phyloP scores from a whole-genome alignment of 2,888 invertebrate genomes.

The Loripinus fragilis region DNA sequence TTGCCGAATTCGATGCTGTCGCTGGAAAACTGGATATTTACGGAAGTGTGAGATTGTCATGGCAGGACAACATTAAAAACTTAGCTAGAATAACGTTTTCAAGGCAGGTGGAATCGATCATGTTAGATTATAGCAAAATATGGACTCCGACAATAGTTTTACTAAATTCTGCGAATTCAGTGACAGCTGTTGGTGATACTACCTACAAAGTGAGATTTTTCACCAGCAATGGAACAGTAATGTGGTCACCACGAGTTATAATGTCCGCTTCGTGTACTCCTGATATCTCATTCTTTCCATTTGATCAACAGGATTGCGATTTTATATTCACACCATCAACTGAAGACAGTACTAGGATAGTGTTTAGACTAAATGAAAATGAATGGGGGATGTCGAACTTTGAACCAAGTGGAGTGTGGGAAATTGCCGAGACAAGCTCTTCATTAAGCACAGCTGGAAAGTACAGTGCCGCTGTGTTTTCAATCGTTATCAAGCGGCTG shows the following conservation, averaged over 20 bases:
- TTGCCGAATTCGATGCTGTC: conserved; percentile 52
- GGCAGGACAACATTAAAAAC: conserved; percentile 33
- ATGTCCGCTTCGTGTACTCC: conserved; percentile 48
- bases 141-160: conserved; percentile 55
- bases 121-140: conserved; percentile 36
- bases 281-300: conserved; percentile 53
- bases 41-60: conserved; percentile 44
- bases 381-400: conserved; percentile 38
- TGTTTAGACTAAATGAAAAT: background rate
- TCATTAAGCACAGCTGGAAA: background rate
- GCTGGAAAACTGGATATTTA: conserved; percentile 43
- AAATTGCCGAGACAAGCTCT: conserved; percentile 34
- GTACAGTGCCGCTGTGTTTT: conserved; percentile 40
- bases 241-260: conserved; percentile 54
- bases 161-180: conserved; percentile 46
- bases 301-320: conserved; percentile 51
- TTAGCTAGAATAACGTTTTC: background rate
- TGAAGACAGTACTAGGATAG: conserved; percentile 16
- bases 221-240: conserved; percentile 14
- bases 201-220: conserved; percentile 45
- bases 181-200: conserved; percentile 42
- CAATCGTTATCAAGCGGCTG: conserved; percentile 41
- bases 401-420: conserved; percentile 46
- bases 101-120: background rate
- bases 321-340: conserved; percentile 45